phyloP scores from a whole-genome alignment of 2,113 vertebrate species.

The Mola mola region DNA sequence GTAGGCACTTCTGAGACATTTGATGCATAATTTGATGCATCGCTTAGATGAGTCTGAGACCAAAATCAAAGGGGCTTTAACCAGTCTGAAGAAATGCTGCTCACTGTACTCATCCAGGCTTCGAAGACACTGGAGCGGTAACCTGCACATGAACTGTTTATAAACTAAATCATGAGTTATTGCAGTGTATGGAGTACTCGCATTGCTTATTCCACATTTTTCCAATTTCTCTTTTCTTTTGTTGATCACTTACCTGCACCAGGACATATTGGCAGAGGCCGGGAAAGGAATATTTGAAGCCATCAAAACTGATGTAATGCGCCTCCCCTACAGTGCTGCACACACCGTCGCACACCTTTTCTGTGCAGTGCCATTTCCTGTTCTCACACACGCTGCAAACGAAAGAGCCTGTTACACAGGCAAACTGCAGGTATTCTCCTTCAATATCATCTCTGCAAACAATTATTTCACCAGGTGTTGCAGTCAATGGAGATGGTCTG shows the following conservation, averaged over 20 bases:
- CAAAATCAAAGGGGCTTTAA: too few relatives aligned
- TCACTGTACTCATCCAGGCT: not conserved
- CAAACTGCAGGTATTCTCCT: not conserved
- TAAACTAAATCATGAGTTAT: too few relatives aligned
- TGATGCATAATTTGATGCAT: too few relatives aligned
- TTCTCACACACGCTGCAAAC: slow-evolving; percentile 85
- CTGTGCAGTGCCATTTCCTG: slow-evolving; percentile 92
- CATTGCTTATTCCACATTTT: not conserved
- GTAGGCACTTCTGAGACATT: too few relatives aligned
- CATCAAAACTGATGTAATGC: slow-evolving; percentile 95
- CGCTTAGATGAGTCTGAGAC: too few relatives aligned
- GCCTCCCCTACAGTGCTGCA: slow-evolving; percentile 88
- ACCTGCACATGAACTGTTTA: not conserved
- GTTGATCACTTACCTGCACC: slow-evolving; percentile 86
- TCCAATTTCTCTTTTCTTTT: not conserved
- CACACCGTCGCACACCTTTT: slow-evolving; percentile 84
- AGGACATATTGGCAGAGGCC: slow-evolving; percentile 94
- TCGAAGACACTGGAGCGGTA: not conserved
- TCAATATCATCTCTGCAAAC: slow-evolving; percentile 28
- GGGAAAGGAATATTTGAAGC: slow-evolving; percentile 89
- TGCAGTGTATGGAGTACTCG: too few relatives aligned
- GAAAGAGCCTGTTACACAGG: slow-evolving; percentile 5
- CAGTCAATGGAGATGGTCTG: slow-evolving; percentile 86
- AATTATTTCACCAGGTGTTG: slow-evolving; percentile 90
- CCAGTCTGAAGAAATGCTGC: too few relatives aligned